Evolutionary conservation across 1,140 invertebrate species (phyloP).

Genomic region (Ceratosolen fusciceps): DNA sequence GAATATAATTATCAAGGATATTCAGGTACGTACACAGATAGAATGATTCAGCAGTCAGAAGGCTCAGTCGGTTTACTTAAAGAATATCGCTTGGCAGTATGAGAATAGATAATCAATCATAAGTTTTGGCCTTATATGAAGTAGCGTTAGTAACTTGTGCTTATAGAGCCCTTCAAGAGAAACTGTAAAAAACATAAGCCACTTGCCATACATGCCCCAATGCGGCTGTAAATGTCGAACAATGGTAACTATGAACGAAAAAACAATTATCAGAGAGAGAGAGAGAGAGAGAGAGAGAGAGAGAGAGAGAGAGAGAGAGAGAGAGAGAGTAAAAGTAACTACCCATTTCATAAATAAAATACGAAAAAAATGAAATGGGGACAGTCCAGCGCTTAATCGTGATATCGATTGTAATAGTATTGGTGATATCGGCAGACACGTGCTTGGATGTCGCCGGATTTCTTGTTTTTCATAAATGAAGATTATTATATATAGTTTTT

Average conservation of each 20-base stretch:
- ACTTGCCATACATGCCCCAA: background rate
- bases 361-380: background rate
- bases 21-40: background rate
- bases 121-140: background rate
- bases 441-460: background rate
- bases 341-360: background rate
- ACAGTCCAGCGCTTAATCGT: conserved; percentile 13
- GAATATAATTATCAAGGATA: background rate
- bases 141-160: too few species aligned
- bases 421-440: too few species aligned
- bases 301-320: too few species aligned
- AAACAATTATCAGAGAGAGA: too few species aligned
- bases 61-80: background rate
- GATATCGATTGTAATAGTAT: background rate
- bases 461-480: too few species aligned
- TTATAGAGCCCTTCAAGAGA: background rate
- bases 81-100: background rate
- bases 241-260: background rate
- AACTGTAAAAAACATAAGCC: background rate
- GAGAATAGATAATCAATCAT: background rate
- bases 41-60: background rate
- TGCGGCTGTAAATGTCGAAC: background rate
- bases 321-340: too few species aligned
- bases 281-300: too few species aligned
- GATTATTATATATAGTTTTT: too few species aligned